phyloP scores from a whole-genome alignment of 2,113 vertebrate genomes.

The Xyliphius kryptos region DNA sequence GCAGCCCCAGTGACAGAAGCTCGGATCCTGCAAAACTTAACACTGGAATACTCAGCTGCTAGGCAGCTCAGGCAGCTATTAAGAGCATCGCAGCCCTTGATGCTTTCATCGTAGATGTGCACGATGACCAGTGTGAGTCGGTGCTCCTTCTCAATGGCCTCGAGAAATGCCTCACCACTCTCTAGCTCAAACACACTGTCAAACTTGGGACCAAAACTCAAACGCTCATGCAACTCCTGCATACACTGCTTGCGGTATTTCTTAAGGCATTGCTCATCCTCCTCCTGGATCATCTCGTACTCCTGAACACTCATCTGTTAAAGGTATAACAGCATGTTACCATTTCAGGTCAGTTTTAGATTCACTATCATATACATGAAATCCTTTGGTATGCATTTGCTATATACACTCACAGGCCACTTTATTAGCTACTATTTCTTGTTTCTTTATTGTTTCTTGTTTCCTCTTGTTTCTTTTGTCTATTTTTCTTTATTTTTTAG shows the following conservation, averaged over 20 bases:
- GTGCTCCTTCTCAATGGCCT: slow-evolving; percentile 86
- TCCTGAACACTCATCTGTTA: slow-evolving; percentile 92
- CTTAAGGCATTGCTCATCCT: slow-evolving; percentile 83
- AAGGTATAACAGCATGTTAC: slow-evolving; percentile 10
- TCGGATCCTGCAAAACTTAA: slow-evolving; percentile 93
- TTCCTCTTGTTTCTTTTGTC: too few relatives aligned
- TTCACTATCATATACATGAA: too few relatives aligned
- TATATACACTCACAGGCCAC: too few relatives aligned
- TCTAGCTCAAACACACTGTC: slow-evolving; percentile 80
- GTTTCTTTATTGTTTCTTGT: too few relatives aligned
- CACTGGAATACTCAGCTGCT: slow-evolving; percentile 74
- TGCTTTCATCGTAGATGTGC: slow-evolving; percentile 80
- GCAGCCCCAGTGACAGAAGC: slow-evolving; percentile 78
- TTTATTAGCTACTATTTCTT: too few relatives aligned
- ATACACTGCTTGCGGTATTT: slow-evolving; percentile 88
- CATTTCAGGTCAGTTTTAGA: too few relatives aligned
- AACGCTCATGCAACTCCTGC: slow-evolving; percentile 90
- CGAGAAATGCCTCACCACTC: slow-evolving; percentile 85
- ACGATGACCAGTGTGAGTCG: slow-evolving; percentile 81
- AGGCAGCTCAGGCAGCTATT: slow-evolving; percentile 82
- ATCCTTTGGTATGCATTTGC: too few relatives aligned
- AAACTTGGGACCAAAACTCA: slow-evolving; percentile 89
- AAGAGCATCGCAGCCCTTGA: slow-evolving; percentile 82
- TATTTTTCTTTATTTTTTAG: too few relatives aligned
- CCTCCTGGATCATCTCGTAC: slow-evolving; percentile 84